Percentiles rank a stretch among this genome's conserved stretches.
phyloP scores from a whole-genome alignment of 2,113 vertebrate species.

The Leucopsar rothschildi region DNA sequence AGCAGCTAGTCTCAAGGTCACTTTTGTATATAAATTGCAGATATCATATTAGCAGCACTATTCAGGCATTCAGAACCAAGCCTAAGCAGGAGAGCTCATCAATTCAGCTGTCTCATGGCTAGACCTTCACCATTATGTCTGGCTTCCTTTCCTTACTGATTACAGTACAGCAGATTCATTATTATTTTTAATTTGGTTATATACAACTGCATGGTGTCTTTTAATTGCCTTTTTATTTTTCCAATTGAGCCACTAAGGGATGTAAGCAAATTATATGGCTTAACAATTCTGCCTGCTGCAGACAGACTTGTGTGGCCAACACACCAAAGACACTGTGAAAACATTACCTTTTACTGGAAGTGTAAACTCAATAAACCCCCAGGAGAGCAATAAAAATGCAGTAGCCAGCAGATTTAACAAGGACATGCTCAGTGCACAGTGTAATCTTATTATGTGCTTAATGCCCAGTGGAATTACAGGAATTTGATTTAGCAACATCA shows the following conservation, averaged over 20 bases:
- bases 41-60: not conserved
- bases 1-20: constrained; percentile 26
- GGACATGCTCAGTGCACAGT: constrained; percentile 62
- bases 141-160: constrained; percentile 20
- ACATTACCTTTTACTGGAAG: constrained; percentile 64
- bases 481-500: constrained; percentile 72
- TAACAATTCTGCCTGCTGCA: constrained; percentile 40
- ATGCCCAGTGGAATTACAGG: constrained; percentile 66
- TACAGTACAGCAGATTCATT: constrained; percentile 5
- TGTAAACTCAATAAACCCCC: constrained; percentile 69
- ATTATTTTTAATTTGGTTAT: constrained; percentile 20
- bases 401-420: constrained; percentile 72
- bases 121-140: constrained; percentile 2
- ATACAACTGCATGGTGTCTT: constrained; percentile 15
- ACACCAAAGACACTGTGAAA: constrained; percentile 60
- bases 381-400: constrained; percentile 72
- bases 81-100: constrained; percentile 7
- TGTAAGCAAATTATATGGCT: constrained; percentile 43
- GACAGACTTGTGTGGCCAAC: constrained; percentile 40
- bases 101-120: not conserved
- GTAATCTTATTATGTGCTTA: constrained; percentile 72
- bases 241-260: constrained; percentile 1
- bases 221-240: constrained; percentile 43
- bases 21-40: constrained; percentile 23
- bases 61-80: constrained; percentile 8